Evolutionary conservation across 2,888 invertebrate species (phyloP), one percentile per base, ranked within the genome.

Genomic region (Tholera decimalis): DNA sequence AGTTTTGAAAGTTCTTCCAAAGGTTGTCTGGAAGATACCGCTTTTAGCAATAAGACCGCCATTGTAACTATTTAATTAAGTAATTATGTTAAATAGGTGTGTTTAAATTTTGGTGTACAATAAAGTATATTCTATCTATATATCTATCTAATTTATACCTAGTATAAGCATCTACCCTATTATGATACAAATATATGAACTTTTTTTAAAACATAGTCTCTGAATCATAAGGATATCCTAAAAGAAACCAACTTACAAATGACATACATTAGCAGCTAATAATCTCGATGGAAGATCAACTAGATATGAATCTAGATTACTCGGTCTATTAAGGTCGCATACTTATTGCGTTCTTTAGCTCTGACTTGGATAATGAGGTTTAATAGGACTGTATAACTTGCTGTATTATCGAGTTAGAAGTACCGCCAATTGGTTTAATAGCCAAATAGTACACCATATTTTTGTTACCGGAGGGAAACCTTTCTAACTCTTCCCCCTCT

Each of bases 301-400:
- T 22, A 37, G 73, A 72, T 73, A 47, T 37, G 47, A 60, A 51
- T 73, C 71, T 67, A 67, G 67, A 73, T 60, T 50, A 9, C 55
- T 30, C 3, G 37, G 13, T 44, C 43, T 73, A 73, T 72, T 72
- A 60, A 73, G 71, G 73, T 55, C 73, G 55, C 73, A 55, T 55
- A 60, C 55, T 73, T 59, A 67, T 60, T 43, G 55, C 44, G 56
- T 37, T 66, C 11, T 37, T 63, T 37, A 65, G 26, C 33, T 65
- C 15, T 33, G 33, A 54, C 49, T 50, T 24, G 20, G 7, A 39
- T 64, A 64, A 63, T 51, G 33, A 33, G 46, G 30, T 33, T 20
- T 30, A 61, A 37, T 61, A 22, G 13, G 11, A 60, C 28, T 37
- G 15, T 61, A 60, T 28, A 64, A 33, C 20, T 35, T 26, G 50